Evolutionary conservation across 1,140 invertebrate species (phyloP), one percentile per base, ranked within the genome.

Genomic region (Lucilia cuprina): DNA sequence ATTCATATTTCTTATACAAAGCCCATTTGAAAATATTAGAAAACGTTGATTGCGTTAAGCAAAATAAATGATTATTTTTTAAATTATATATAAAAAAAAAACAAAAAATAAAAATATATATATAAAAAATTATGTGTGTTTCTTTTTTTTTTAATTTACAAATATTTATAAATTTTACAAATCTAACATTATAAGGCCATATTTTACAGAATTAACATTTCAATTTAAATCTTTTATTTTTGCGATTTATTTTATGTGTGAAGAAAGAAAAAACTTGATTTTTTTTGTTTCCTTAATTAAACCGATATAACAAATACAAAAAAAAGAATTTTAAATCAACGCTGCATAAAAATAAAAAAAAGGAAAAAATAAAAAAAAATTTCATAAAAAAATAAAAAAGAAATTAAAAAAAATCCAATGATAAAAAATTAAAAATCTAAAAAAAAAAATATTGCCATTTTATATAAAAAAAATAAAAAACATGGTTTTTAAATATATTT

Each of bases 161-260:
- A 80, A 50, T 80, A 80, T 80, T 49, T 80, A 80, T 80, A 80
- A 78, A 80, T 80, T 74, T 83, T 75, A 84, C 70, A 82, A 84
- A 84, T 82, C 84, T 84, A 84, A 84, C 82, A 82, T 82, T 84
- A 84, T 84, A 84, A 84, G 84, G 84, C 84, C 84, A 84, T 84
- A 83, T 84, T 84, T 84, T 83, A 65, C 77, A 41, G 77, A 80
- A 80, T 80, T 50, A 80, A 49, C 41, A 49, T 80, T 80, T 80
- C 41, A 80, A 80, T 80, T 80, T 49, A 80, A 49, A 21, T 50
- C 3, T 49, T 80, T 80, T 21, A 10, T 10, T 70, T 70, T 70
- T 70, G 55, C n/a, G 14, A n/a, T 7, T 60, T 60, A 60, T 60
- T n/a, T 41, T 60, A 60, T 60, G 25, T 30, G 25, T 30, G 65